Percentiles rank a stretch among this genome's conserved stretches.
Conservation (phyloP, 2,797 vertebrate species). For the Myotis daubentonii region DNA sequence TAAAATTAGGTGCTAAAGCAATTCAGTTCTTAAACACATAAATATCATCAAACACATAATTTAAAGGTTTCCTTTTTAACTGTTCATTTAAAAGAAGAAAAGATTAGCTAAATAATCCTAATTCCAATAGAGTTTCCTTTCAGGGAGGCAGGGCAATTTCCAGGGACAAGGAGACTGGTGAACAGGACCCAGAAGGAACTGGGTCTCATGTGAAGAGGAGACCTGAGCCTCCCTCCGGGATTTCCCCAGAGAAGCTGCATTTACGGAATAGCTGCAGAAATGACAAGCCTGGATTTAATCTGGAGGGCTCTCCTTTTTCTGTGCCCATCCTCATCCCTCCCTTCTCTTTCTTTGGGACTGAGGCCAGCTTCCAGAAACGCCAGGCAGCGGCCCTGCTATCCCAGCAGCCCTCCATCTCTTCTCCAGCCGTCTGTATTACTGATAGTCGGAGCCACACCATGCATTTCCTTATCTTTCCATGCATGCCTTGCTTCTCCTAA, state of each 20-base stretch:
- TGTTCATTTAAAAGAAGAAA: conserved; percentile 7
- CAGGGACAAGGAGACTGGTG: background rate
- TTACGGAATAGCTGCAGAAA: background rate
- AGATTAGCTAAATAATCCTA: conserved; percentile 14
- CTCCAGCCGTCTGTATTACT: background rate
- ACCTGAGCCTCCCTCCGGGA: background rate
- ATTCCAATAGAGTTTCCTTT: background rate
- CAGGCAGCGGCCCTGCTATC: too few species aligned
- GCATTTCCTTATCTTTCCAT: background rate
- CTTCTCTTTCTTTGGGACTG: background rate
- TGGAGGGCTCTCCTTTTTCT: background rate
- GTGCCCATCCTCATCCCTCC: background rate
- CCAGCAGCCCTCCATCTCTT: background rate
- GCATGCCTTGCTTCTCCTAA: background rate
- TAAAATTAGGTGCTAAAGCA: conserved; percentile 47
- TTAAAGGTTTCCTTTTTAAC: conserved; percentile 55
- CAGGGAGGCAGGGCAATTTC: background rate
- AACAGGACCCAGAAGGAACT: background rate
- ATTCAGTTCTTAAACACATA: conserved; percentile 58
- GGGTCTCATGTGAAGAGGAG: background rate
- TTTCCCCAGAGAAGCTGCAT: background rate
- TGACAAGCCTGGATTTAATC: background rate
- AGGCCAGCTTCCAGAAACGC: background rate
- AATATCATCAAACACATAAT: conserved; percentile 30
- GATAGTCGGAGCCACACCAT: accelerated